Percentiles rank a stretch among this genome's conserved stretches.
Evolutionary conservation across 2,888 invertebrate genomes (phyloP).

Genomic region (Latheticus oryzae): DNA sequence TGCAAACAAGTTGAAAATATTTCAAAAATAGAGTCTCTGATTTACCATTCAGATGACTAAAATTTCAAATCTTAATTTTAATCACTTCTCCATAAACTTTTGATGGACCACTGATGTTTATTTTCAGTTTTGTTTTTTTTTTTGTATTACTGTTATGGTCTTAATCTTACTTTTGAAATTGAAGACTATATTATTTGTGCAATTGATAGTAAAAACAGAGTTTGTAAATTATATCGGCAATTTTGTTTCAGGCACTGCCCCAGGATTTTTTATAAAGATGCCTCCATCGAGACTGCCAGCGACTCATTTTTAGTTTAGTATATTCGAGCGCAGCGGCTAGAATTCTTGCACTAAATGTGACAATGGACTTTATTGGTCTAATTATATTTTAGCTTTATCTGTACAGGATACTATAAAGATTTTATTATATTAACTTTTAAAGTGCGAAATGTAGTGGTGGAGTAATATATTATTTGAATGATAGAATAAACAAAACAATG

Average conservation of each 20-base stretch:
- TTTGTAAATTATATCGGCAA: not conserved
- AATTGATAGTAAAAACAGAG: not conserved
- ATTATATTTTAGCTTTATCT: slow-evolving; percentile 64
- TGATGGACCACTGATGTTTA: too few species aligned
- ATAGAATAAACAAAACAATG: slow-evolving; percentile 51
- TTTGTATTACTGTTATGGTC: too few species aligned
- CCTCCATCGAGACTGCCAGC: slow-evolving; percentile 66
- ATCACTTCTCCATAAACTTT: too few species aligned
- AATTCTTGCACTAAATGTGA: slow-evolving; percentile 61
- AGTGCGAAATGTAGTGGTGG: slow-evolving; percentile 60
- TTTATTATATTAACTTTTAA: slow-evolving; percentile 57
- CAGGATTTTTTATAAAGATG: slow-evolving; percentile 49
- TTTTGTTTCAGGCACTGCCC: slow-evolving; percentile 59
- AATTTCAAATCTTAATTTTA: too few species aligned
- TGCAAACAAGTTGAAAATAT: too few species aligned
- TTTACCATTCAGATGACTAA: too few species aligned
- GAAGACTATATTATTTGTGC: not conserved
- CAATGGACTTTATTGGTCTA: slow-evolving; percentile 62
- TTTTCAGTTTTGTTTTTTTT: too few species aligned
- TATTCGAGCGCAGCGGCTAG: slow-evolving; percentile 59
- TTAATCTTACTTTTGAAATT: too few species aligned
- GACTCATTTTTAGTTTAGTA: slow-evolving; percentile 55
- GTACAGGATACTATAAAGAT: slow-evolving; percentile 63
- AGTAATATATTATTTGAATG: slow-evolving; percentile 49
- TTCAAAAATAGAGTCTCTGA: too few species aligned